Evolutionary conservation across 1,140 invertebrate species (phyloP).

Genomic region (Stratiolaelaps scimitus): DNA sequence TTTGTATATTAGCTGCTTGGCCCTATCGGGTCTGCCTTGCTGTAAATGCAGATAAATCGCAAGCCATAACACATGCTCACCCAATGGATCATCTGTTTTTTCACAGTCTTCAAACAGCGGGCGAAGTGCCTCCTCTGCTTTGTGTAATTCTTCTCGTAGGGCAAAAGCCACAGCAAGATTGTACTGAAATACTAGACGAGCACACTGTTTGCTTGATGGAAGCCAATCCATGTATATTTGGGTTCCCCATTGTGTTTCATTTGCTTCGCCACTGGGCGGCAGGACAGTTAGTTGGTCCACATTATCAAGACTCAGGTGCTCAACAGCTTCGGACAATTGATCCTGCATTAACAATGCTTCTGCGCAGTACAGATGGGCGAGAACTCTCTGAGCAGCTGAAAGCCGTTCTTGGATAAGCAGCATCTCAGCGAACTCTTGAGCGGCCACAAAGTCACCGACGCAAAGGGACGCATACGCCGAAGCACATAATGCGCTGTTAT

Average conservation of each 20-base stretch:
- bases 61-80: not conserved
- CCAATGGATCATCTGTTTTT: not conserved
- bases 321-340: constrained; percentile 65
- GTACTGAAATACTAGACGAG: constrained; percentile 57
- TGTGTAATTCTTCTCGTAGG: constrained; percentile 59
- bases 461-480: constrained; percentile 70
- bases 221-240: constrained; percentile 20
- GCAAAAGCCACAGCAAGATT: constrained; percentile 65
- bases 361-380: constrained; percentile 74
- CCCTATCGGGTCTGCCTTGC: not conserved
- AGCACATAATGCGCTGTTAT: constrained; percentile 41
- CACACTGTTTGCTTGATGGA: constrained; percentile 36
- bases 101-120: constrained; percentile 36
- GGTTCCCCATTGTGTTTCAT: constrained; percentile 28
- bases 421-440: constrained; percentile 59
- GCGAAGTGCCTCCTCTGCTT: constrained; percentile 55
- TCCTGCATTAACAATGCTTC: constrained; percentile 74
- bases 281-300: constrained; percentile 50
- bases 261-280: constrained; percentile 38
- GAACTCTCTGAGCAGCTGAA: constrained; percentile 57
- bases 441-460: constrained; percentile 66
- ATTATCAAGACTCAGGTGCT: constrained; percentile 65
- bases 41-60: constrained; percentile 22
- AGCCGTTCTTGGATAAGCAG: constrained; percentile 53
- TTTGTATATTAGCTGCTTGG: constrained; percentile 24